A percentile compares a stretch with the other conserved stretches of the same genome.
phyloP scores from a whole-genome alignment of 2,797 vertebrate species.

The Lacerta agilis region DNA sequence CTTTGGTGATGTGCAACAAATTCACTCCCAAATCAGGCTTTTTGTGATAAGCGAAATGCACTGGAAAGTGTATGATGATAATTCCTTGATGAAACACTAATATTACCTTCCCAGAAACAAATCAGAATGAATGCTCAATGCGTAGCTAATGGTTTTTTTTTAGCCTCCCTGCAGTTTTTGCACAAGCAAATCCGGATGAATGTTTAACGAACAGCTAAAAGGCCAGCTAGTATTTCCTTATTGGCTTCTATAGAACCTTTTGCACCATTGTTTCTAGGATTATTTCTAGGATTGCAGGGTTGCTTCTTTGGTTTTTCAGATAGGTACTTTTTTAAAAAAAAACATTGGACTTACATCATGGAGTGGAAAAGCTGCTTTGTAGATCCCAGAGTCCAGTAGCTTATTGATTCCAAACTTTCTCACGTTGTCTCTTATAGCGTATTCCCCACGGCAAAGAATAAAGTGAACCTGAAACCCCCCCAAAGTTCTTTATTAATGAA shows the following conservation, averaged over 20 bases:
- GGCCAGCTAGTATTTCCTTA: not conserved
- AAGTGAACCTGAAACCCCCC: slow-evolving; percentile 84
- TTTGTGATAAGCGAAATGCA: too few species aligned
- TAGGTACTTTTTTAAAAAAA: not conserved
- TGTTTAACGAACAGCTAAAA: not conserved
- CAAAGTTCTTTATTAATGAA: slow-evolving; percentile 1
- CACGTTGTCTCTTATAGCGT: slow-evolving; percentile 80
- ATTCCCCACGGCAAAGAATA: slow-evolving; percentile 89
- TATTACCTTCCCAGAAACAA: too few species aligned
- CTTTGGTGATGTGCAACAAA: too few species aligned
- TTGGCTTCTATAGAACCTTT: not conserved
- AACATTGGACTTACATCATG: slow-evolving; percentile 86
- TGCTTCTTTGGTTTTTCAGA: not conserved
- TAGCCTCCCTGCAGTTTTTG: too few species aligned
- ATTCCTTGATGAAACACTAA: too few species aligned
- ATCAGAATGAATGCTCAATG: too few species aligned
- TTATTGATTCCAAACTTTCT: slow-evolving; percentile 93
- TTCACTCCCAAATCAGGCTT: too few species aligned
- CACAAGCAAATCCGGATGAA: too few species aligned
- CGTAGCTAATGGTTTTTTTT: too few species aligned
- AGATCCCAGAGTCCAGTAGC: slow-evolving; percentile 87
- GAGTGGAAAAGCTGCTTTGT: slow-evolving; percentile 93
- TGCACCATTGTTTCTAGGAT: not conserved
- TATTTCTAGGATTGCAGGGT: not conserved
- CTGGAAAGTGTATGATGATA: too few species aligned